Percentiles rank a stretch among this genome's conserved stretches.
Evolutionary conservation across 2,888 invertebrate genomes (phyloP).

Genomic region (Standfussiana lucernea): DNA sequence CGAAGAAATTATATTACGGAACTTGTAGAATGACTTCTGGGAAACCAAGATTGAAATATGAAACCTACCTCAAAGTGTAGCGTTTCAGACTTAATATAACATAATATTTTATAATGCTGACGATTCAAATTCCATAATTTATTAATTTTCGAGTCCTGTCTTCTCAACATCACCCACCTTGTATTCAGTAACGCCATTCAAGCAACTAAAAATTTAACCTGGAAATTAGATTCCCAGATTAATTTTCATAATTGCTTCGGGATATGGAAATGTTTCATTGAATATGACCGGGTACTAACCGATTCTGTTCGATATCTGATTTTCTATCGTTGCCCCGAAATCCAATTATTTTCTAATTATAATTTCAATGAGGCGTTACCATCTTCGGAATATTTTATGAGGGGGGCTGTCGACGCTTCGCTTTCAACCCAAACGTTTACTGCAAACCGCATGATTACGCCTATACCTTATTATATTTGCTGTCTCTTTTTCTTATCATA

Average conservation of each 20-base stretch:
- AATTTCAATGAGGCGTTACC: constrained; percentile 62
- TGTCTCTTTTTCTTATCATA: constrained; percentile 39
- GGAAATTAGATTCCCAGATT: constrained; percentile 14
- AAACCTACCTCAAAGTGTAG: neutral
- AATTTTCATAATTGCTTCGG: constrained; percentile 17
- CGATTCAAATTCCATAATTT: neutral
- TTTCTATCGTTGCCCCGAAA: constrained; percentile 28
- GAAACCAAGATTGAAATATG: neutral
- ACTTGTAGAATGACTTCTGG: neutral
- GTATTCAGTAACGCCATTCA: neutral
- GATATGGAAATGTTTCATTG: constrained; percentile 22
- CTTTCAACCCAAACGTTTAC: constrained; percentile 41
- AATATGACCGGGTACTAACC: constrained; percentile 26
- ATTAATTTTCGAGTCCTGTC: neutral
- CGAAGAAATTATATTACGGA: neutral
- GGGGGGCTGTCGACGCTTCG: neutral
- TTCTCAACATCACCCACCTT: no score
- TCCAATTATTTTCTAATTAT: constrained; percentile 65
- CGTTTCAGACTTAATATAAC: neutral
- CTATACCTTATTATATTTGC: constrained; percentile 14
- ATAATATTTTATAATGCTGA: neutral
- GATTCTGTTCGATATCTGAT: constrained; percentile 45
- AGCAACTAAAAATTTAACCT: neutral
- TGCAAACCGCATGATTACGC: constrained; percentile 17
- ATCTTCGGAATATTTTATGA: constrained; percentile 55